Percentiles rank a stretch among this genome's conserved stretches.
Evolutionary conservation across 2,888 invertebrate genomes (phyloP).

Genomic region (Drosophila merina): DNA sequence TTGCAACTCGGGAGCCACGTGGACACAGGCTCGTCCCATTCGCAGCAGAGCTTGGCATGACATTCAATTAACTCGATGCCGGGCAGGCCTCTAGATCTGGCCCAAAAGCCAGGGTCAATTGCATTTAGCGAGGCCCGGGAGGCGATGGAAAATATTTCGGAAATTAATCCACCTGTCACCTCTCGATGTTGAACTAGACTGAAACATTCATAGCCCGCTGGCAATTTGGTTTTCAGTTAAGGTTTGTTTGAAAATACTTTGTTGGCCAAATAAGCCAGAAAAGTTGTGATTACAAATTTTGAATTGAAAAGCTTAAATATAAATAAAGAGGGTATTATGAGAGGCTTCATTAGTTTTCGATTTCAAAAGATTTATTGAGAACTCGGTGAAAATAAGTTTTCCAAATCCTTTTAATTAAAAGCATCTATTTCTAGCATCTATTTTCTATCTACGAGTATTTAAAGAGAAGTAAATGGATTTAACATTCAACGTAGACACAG

Average conservation of each 20-base stretch:
- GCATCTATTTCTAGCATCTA: too few relatives aligned
- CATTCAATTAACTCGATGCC: conserved; percentile 68
- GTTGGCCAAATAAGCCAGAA: not conserved
- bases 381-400: not conserved
- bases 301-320: not conserved
- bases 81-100: conserved; percentile 6
- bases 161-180: conserved; percentile 16
- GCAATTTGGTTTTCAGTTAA: not conserved
- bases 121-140: conserved; percentile 37
- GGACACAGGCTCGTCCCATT: conserved; percentile 10
- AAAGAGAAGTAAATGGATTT: not conserved
- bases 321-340: not conserved
- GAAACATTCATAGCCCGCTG: not conserved
- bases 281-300: not conserved
- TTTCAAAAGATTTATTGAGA: not conserved
- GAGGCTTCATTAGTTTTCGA: not conserved
- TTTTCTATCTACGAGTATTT: not conserved
- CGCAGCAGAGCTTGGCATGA: conserved; percentile 34
- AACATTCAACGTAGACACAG: not conserved
- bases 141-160: conserved; percentile 33
- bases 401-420: not conserved
- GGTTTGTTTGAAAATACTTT: not conserved
- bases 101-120: conserved; percentile 57
- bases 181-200: not conserved
- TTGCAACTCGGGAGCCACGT: conserved; percentile 23